Base-by-base conservation (phyloP, 92 coral and sea anemone genomes). In the Anthopleura xanthogrammica region DNA sequence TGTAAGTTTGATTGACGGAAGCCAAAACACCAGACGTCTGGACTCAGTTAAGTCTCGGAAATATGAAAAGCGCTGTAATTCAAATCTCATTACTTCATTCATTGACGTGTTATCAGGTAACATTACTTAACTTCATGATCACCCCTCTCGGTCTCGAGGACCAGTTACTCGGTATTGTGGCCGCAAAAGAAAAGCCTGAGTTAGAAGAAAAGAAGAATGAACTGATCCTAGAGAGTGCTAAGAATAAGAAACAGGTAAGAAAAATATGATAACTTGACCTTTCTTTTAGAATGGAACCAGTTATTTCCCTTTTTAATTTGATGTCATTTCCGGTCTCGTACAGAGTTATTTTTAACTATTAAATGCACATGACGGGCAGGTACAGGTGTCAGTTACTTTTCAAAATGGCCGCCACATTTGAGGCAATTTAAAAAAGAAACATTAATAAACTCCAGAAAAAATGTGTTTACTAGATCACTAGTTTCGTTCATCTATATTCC, bases 91-190 rank as follows among this genome's bases (percentile, higher is more conserved):
- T 29, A 29, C 36, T 29, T 29, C 36, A 29, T 29, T 29, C 36
- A 29, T 29, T 14, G 16, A 16, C 17, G 10, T 11, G 2, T 36
- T 40, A 3, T 60, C 48, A 95, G 98, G 98, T 95, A 80, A 95
- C 99, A 8, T 85, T 96, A 42, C 77, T 96, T 80, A 96, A 96
- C 91, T 96, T 96, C 86, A 96, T 96, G 99, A 96, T 96, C 80
- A 96, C 99, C 6, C 99, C 99, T 0, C 93, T 92, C 39, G 99
- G 99, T 16, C 83, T 96, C 77, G 97, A 96, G 84, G 99, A 96
- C 72, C 99, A 96, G 80, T 81, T 96, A 72, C 94, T 96, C 20
- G 99, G 99, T 9, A 89, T 96, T 62, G 99, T 96, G 48, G 99
- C 95, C 19, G 99, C 99, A n/a, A 94, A 92, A 72, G 99, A 96